Base-by-base conservation (phyloP, 1,140 invertebrate genomes). In the Apocrypta bakeri region DNA sequence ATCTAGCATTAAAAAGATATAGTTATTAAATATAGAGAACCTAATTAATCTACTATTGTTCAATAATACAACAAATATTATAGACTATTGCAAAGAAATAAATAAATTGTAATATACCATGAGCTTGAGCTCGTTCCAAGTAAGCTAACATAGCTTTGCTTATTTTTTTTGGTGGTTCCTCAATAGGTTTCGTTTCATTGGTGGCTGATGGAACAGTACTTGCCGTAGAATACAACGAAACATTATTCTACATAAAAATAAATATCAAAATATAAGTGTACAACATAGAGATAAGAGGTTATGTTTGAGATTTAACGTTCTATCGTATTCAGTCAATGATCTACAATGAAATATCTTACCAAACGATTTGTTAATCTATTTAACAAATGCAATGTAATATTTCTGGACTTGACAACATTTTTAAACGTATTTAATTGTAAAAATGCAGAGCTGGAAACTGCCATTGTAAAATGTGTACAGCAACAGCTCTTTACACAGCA, bases 141-240 rank as follows among this genome's bases (percentile, higher is more conserved):
- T 98, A 99, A 0, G 95, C 94, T 90, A 94, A 94, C 97, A 98
- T 98, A 48, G 97, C 96, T 92, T 96, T 97, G 89, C 95, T 98
- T 6, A 95, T 93, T 88, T 94, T 95, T 86, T 94, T 86, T 6
- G 33, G 21, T 2, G 68, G 0, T 73, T 84, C 40, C 25, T 61
- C 25, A 29, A 0, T 17, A 17, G 66, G n/a, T 14, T 0, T 1
- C 4, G 27, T n/a, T n/a, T n/a, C n/a, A 8, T 24, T 74, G 48
- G 0, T 56, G 48, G 21, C 21, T 72, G 48, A 7, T 12, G 69
- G 21, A 29, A 31, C 31, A 68, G 29, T 31, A 71, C 1, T 71
- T 64, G 29, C 71, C 25, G 79, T 81, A 12, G 78, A 84, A 24
- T 77, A 84, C 42, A 81, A 40, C 8, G 21, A 72, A 40, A 42